Evolutionary conservation across 2,797 vertebrate species (phyloP), one percentile per base, ranked within the genome.

Genomic region (Sebastes reedi): DNA sequence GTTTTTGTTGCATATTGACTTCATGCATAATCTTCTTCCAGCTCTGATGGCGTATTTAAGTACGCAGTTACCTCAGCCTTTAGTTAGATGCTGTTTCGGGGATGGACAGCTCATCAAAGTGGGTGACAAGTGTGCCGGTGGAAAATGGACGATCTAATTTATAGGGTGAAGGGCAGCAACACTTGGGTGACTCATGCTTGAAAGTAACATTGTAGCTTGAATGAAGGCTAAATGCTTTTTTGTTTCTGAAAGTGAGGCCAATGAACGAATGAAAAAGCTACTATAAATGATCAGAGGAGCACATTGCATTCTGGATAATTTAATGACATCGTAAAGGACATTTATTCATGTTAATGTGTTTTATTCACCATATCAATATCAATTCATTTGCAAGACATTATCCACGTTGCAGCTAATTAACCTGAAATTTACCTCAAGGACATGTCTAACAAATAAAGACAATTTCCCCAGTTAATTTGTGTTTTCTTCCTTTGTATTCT

Each of bases 31-130:
- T 67, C 30, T 55, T 42, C 54, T 70, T 70, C 5, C 22, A 13
- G 25, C 66, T 20, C 27, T 56, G 18, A 50, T 54, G n/a, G 24
- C 6, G 24, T 69, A 39, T 64, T 30, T 42, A 7, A 50, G 52
- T 14, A 64, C 10, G n/a, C 27, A 65, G 27, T 62, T 82, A 39
- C 65, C 62, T 59, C 72, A 27, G 52, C 25, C 29, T 72, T 79
- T 59, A 29, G 75, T 73, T 24, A 14, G 25, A 76, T 30, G 22
- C 27, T 55, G 56, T 72, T 64, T 65, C 24, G 8, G 34, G 56
- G 50, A 75, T 24, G 39, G 62, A 79, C 59, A 61, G 50, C 52
- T 65, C 46, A 29, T 72, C 54, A 29, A 9, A 67, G 20, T 64
- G 32, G 46, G 13, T 71, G 32, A 77, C 8, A 5, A 32, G 55